Conservation (phyloP, 2,797 vertebrate species). For the Hyperoplus lanceolatus region DNA sequence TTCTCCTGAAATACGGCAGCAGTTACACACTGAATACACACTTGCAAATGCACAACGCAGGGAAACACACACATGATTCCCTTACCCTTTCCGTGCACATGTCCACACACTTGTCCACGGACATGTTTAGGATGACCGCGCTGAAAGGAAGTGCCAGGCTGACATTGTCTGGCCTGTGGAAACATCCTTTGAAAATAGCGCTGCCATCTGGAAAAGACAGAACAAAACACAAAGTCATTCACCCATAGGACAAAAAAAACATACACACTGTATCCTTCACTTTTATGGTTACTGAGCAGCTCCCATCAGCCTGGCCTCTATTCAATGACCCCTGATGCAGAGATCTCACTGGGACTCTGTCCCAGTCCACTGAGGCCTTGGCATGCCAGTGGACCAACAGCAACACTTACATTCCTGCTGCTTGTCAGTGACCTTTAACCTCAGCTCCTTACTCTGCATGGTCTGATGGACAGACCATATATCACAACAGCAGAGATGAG, state of each 20-base stretch:
- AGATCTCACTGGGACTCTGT: conserved; percentile 49
- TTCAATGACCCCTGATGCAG: conserved; percentile 60
- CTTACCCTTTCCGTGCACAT: conserved; percentile 94
- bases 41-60: neutral
- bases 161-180: conserved; percentile 90
- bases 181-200: conserved; percentile 96
- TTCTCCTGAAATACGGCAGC: conserved; percentile 87
- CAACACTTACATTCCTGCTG: conserved; percentile 41
- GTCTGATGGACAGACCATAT: conserved; percentile 33
- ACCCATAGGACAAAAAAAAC: neutral
- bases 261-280: neutral
- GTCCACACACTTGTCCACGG: conserved; percentile 97
- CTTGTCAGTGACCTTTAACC: conserved; percentile 60
- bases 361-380: conserved; percentile 43
- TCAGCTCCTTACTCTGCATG: conserved; percentile 8
- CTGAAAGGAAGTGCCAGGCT: conserved; percentile 91
- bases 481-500: conserved; percentile 26
- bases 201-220: conserved; percentile 90
- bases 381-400: conserved; percentile 42
- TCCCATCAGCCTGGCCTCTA: conserved; percentile 49
- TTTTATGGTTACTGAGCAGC: conserved; percentile 43
- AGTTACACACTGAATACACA: conserved; percentile 32
- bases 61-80: conserved; percentile 4
- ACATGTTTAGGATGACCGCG: conserved; percentile 92
- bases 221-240: conserved; percentile 38